Percentiles rank a stretch among this genome's conserved stretches.
phyloP scores from a whole-genome alignment of 2,113 vertebrate genomes.

The Polyodon spathula region DNA sequence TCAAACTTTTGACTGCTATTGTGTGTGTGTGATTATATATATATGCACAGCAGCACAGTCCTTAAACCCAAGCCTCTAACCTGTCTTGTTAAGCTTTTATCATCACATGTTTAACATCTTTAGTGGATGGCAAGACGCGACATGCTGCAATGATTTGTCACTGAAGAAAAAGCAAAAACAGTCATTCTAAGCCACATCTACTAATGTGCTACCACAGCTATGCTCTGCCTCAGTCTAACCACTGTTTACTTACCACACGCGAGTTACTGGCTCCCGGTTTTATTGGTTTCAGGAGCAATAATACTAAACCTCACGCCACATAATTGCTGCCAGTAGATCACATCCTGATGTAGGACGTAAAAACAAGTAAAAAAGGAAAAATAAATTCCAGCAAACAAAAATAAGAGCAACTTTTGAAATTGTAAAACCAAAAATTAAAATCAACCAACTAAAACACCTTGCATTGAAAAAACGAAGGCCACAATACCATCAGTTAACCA shows the following conservation, averaged over 20 bases:
- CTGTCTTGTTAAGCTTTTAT: neutral
- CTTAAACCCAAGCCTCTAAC: neutral
- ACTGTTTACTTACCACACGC: constrained; percentile 9
- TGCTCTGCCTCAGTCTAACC: constrained; percentile 11
- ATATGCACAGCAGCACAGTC: neutral
- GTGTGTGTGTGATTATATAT: too few species aligned
- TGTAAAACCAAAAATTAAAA: too few species aligned
- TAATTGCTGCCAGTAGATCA: constrained; percentile 1
- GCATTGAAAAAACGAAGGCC: too few species aligned
- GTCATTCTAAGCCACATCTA: constrained; percentile 17
- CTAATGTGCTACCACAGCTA: constrained; percentile 16
- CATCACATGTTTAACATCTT: neutral
- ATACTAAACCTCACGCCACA: constrained; percentile 10
- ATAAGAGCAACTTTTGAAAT: neutral
- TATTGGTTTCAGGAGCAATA: constrained; percentile 14
- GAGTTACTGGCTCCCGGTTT: constrained; percentile 13
- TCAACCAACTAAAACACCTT: too few species aligned
- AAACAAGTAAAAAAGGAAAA: neutral
- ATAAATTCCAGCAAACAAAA: neutral
- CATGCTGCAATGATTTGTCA: neutral
- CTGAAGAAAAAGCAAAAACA: neutral
- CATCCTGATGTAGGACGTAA: neutral
- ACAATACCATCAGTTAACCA: too few species aligned
- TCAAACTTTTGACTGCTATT: too few species aligned
- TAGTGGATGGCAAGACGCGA: neutral